These are phyloP conservation scores for Phrixothrix hirtus DNA, from an alignment of 2,888 invertebrate species.

Conservation along the genomic window DNA sequence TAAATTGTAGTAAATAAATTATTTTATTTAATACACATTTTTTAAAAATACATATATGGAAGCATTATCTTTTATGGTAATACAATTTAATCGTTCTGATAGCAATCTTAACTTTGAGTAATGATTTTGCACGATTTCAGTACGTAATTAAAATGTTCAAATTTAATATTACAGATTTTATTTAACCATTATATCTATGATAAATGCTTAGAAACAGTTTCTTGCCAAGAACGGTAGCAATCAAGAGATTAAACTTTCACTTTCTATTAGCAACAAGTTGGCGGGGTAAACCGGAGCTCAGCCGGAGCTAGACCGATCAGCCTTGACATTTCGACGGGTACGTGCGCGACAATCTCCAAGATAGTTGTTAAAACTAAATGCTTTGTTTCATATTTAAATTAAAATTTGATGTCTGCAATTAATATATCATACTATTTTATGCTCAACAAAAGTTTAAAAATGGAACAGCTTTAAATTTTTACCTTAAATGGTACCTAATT, in stretches of 20 bases:
- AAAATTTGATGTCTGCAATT: not conserved
- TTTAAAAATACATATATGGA: too few species aligned
- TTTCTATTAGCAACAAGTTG: slow-evolving; percentile 33
- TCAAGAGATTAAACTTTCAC: slow-evolving; percentile 42
- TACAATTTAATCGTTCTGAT: too few species aligned
- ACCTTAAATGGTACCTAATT: too few species aligned
- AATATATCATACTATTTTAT: too few species aligned
- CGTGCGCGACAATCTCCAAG: slow-evolving; percentile 48
- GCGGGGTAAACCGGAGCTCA: slow-evolving; percentile 44
- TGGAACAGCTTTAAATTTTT: too few species aligned
- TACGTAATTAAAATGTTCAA: not conserved
- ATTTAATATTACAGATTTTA: not conserved
- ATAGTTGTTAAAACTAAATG: slow-evolving; percentile 25
- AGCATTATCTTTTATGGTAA: too few species aligned
- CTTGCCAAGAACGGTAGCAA: slow-evolving; percentile 24
- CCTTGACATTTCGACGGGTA: slow-evolving; percentile 51
- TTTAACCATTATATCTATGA: not conserved
- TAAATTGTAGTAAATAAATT: too few species aligned
- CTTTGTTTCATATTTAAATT: slow-evolving; percentile 14
- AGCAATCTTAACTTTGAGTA: too few species aligned
- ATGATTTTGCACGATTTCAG: too few species aligned
- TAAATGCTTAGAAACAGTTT: slow-evolving; percentile 17
- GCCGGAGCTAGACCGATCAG: slow-evolving; percentile 46
- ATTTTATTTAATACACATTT: too few species aligned
- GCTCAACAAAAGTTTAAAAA: too few species aligned